These are phyloP conservation scores for Mylabris sibirica DNA, from an alignment of 2,888 invertebrate species.

Conservation along the genomic window DNA sequence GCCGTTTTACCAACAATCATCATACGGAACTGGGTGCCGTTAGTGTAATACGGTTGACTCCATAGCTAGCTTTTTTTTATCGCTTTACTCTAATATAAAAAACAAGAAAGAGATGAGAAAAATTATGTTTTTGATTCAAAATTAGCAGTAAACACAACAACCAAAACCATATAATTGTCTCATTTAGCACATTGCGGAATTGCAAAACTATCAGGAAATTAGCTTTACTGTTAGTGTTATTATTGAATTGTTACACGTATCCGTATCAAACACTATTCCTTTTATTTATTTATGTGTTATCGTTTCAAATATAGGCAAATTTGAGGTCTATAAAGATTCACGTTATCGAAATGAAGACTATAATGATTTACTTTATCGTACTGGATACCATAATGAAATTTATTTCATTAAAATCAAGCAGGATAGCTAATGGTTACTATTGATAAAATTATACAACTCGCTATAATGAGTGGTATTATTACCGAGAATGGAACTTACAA, in stretches of 20 bases:
- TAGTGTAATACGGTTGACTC: constrained; percentile 26
- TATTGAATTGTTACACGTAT: background rate
- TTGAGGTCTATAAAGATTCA: too few relatives aligned
- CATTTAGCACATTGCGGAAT: constrained; percentile 22
- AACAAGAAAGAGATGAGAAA: constrained; percentile 15
- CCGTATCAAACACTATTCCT: background rate
- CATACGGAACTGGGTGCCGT: constrained; percentile 30
- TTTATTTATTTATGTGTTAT: background rate
- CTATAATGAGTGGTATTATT: too few relatives aligned
- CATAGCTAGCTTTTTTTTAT: constrained; percentile 2
- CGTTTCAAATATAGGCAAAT: too few relatives aligned
- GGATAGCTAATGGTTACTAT: too few relatives aligned
- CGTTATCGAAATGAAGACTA: too few relatives aligned
- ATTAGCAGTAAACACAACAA: background rate
- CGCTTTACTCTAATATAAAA: constrained; percentile 16
- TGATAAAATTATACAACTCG: too few relatives aligned
- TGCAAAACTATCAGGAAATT: constrained; percentile 18
- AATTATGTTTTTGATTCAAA: constrained; percentile 2
- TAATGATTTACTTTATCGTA: too few relatives aligned
- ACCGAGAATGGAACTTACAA: too few relatives aligned
- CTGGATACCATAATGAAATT: too few relatives aligned
- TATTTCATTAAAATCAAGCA: too few relatives aligned
- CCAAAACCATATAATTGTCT: constrained; percentile 22
- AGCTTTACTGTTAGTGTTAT: constrained; percentile 9
- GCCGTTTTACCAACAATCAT: constrained; percentile 23